A percentile compares a stretch with the other conserved stretches of the same genome.
These are phyloP conservation scores for Mesochorus sp. DNA, from an alignment of 2,888 invertebrate genomes.

Conservation along the genomic window DNA sequence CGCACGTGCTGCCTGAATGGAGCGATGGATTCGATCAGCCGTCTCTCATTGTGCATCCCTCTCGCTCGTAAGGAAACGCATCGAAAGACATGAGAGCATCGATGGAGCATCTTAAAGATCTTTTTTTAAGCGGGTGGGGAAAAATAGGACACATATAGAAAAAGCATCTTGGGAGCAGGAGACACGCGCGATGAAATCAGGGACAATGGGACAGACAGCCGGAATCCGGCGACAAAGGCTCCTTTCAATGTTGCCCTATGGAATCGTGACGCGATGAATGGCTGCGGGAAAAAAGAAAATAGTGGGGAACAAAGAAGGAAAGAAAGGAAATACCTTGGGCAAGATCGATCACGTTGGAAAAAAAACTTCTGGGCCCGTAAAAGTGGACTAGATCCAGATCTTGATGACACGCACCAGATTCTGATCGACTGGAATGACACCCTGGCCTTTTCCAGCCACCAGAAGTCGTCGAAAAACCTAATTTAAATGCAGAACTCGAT, in stretches of 20 bases:
- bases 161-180: constrained; percentile 6
- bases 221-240: constrained; percentile 38
- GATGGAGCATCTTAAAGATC: constrained; percentile 27
- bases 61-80: not conserved
- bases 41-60: constrained; percentile 23
- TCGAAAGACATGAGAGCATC: constrained; percentile 40
- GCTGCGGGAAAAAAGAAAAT: not conserved
- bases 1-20: constrained; percentile 58
- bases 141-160: constrained; percentile 12
- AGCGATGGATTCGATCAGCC: not conserved
- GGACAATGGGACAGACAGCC: constrained; percentile 23
- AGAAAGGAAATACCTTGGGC: not conserved
- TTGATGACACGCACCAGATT: not conserved
- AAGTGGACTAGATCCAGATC: too few relatives aligned
- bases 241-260: not conserved
- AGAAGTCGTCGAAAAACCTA: not conserved
- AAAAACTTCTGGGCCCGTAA: too few relatives aligned
- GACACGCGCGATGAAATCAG: not conserved
- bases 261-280: constrained; percentile 21
- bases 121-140: not conserved
- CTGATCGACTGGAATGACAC: not conserved
- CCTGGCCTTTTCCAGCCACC: not conserved
- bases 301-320: not conserved
- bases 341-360: not conserved
- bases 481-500: not conserved